Conservation (phyloP, 2,888 invertebrate genomes). For the Dolichomitus sp. region DNA sequence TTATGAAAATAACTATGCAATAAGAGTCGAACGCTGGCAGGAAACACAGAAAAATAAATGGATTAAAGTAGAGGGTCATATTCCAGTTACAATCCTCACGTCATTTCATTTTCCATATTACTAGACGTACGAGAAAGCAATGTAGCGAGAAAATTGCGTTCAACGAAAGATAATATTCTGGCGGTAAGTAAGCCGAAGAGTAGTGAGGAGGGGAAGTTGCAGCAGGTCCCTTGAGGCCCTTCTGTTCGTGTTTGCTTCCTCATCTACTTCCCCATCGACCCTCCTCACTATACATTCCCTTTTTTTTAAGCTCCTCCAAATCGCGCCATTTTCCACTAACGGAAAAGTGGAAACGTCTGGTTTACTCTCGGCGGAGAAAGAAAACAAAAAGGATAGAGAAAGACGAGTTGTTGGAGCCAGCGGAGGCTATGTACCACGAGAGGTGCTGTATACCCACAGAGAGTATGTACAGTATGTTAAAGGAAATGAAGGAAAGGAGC, state of each 20-base stretch:
- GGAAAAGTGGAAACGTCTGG: conserved; percentile 62
- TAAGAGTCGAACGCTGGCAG: background rate
- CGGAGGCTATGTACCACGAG: background rate
- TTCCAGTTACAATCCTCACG: background rate
- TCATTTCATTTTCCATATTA: background rate
- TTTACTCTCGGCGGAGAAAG: conserved; percentile 40
- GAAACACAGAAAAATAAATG: background rate
- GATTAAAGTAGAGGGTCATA: background rate
- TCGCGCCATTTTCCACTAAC: conserved; percentile 60
- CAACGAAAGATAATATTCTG: conserved; percentile 39
- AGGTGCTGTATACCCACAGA: conserved; percentile 5
- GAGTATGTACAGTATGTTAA: conserved; percentile 9
- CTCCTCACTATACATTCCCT: conserved; percentile 8
- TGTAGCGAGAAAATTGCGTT: conserved; percentile 40
- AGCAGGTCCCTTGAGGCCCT: background rate
- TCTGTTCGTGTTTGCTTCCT: conserved; percentile 14
- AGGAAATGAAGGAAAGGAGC: background rate
- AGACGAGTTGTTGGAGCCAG: conserved; percentile 31
- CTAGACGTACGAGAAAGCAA: conserved; percentile 13
- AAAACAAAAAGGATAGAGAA: conserved; percentile 20
- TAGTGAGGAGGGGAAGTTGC: background rate
- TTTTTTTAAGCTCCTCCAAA: conserved; percentile 36
- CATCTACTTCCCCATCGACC: conserved; percentile 3
- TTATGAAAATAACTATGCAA: background rate
- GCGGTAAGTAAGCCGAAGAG: conserved; percentile 1